Evolutionary conservation across 1,140 invertebrate genomes (phyloP).

Genomic region (Euborellia annulipes): DNA sequence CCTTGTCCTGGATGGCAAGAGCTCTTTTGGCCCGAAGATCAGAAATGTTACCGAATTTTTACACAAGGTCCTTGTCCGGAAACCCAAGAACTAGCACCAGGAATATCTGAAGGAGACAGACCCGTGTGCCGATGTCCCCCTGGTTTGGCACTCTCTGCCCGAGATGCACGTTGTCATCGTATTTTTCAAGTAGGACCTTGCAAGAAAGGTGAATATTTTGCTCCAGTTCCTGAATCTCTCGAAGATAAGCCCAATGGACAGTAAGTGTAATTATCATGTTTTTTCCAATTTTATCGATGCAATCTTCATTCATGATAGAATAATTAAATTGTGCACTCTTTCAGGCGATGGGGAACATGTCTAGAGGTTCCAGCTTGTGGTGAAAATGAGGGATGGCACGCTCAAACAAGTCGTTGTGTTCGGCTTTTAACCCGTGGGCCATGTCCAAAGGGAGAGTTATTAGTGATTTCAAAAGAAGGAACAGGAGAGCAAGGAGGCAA

Average conservation of each 20-base stretch:
- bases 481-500: background rate
- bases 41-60: constrained; percentile 73
- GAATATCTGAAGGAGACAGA: constrained; percentile 23
- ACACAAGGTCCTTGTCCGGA: constrained; percentile 53
- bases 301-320: background rate
- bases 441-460: constrained; percentile 51
- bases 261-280: background rate
- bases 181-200: constrained; percentile 56
- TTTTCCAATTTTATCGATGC: background rate
- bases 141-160: constrained; percentile 42
- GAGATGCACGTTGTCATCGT: constrained; percentile 42
- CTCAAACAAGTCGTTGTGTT: constrained; percentile 40
- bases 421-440: constrained; percentile 48
- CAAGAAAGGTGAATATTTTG: constrained; percentile 48
- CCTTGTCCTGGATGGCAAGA: constrained; percentile 76
- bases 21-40: constrained; percentile 63
- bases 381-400: no score
- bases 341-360: constrained; percentile 48
- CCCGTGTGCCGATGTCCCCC: constrained; percentile 60
- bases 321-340: constrained; percentile 5
- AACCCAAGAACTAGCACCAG: constrained; percentile 61
- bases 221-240: constrained; percentile 32
- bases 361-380: constrained; percentile 38
- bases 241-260: background rate
- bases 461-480: constrained; percentile 20